Evolutionary conservation across 2,113 vertebrate genomes (phyloP), one percentile per base, ranked within the genome.

Genomic region (Xenus cinereus): DNA sequence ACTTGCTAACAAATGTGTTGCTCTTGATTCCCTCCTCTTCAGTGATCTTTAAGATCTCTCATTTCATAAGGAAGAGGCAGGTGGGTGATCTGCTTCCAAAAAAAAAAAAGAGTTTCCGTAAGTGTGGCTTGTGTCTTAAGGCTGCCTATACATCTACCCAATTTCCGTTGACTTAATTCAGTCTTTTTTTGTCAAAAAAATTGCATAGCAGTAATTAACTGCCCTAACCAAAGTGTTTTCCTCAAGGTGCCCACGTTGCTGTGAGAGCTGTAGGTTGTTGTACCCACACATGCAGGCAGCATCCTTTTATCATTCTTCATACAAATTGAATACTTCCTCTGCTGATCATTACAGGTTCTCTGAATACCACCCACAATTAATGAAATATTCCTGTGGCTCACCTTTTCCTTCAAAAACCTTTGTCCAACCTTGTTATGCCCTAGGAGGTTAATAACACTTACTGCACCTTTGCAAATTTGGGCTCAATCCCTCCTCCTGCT

Each of bases 1-100:
- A 93, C 95, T 95, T 97, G 96, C 92, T 97, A 97, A 95, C 90
- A 84, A 95, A 93, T 93, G 92, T 45, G 14, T 79, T 87, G 88
- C 83, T 97, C 97, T 90, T 69, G 95, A 94, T 90, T 95, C 73
- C 95, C 93, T 94, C 95, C 97, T 96, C 96, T 96, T 97, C 97
- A 97, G 93, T 95, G 96, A 96, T 94, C 95, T 95, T 95, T 92
- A 92, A 93, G 90, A 95, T 96, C 93, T 86, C 86, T 94, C 68
- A 60, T 96, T 91, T 93, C 54, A 60, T 84, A 94, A 86, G 89
- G 89, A 93, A 96, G 79, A 97, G 76, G 90, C 90, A 96, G 92
- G 93, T 90, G 95, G 95, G 94, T 84, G 93, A 96, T 95, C 95
- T 86, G 90, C 83, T 92, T 94, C 60, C 39, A 46, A 85, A 90